phyloP scores from a whole-genome alignment of 1,140 invertebrate species.

The Micrasema minimum region DNA sequence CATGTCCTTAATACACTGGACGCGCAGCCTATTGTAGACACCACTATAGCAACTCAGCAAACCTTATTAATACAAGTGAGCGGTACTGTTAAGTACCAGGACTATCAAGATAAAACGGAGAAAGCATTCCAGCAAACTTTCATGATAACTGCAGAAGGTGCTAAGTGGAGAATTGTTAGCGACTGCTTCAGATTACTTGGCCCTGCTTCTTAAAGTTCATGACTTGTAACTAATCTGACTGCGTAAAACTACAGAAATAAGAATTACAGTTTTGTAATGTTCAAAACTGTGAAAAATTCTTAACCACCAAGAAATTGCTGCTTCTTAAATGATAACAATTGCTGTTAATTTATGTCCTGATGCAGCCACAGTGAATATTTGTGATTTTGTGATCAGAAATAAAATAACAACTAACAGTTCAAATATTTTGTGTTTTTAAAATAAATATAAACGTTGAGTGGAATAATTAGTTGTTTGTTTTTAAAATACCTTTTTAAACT shows the following conservation, averaged over 20 bases:
- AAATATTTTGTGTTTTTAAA: too few species aligned
- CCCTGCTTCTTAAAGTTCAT: not conserved
- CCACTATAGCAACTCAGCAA: conserved; percentile 72
- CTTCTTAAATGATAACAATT: too few species aligned
- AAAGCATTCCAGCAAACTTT: conserved; percentile 85
- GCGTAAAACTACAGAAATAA: too few species aligned
- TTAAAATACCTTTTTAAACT: too few species aligned
- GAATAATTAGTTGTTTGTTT: too few species aligned
- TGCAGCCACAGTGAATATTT: too few species aligned
- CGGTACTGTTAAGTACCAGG: conserved; percentile 77
- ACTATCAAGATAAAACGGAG: conserved; percentile 64
- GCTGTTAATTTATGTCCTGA: too few species aligned
- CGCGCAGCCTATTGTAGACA: conserved; percentile 81
- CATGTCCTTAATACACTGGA: conserved; percentile 79
- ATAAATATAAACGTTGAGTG: too few species aligned
- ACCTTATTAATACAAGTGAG: conserved; percentile 81
- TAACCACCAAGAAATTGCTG: too few species aligned
- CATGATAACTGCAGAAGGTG: conserved; percentile 81
- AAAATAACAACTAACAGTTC: too few species aligned
- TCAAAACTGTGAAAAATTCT: not conserved
- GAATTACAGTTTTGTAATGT: not conserved
- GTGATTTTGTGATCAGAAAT: too few species aligned
- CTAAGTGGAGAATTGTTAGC: conserved; percentile 90
- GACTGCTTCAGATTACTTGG: conserved; percentile 82
- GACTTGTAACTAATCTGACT: too few species aligned